These are phyloP conservation scores for Steatocranus sp. DNA, from an alignment of 2,797 vertebrate species.

Conservation along the genomic window DNA sequence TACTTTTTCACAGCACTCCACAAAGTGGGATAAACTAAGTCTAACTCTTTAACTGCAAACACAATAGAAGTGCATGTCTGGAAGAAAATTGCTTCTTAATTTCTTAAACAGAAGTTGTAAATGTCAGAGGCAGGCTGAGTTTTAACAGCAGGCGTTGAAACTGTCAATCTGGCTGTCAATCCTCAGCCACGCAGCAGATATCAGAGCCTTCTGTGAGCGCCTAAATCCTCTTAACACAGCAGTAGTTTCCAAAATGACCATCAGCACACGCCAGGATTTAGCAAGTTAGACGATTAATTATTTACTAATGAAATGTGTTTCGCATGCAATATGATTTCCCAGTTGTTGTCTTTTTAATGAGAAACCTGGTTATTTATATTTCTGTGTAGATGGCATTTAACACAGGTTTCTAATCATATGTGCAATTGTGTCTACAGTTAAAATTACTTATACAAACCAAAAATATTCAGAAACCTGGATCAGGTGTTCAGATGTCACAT, in stretches of 20 bases:
- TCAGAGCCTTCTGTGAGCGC: background rate
- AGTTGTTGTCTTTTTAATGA: background rate
- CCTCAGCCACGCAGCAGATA: background rate
- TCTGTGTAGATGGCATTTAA: background rate
- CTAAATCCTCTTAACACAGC: background rate
- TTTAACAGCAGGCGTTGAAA: background rate
- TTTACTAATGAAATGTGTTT: background rate
- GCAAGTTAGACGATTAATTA: background rate
- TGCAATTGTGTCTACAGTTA: background rate
- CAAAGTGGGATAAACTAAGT: background rate
- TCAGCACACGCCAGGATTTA: background rate
- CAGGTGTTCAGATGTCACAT: background rate
- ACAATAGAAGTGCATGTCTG: background rate
- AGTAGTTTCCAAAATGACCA: background rate
- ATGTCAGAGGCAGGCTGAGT: background rate
- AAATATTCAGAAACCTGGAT: background rate
- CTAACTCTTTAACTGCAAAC: background rate
- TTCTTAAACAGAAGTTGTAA: background rate
- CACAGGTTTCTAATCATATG: background rate
- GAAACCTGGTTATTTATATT: background rate
- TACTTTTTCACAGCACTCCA: background rate
- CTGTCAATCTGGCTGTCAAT: background rate
- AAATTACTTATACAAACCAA: background rate
- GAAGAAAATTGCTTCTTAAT: background rate
- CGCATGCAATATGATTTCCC: background rate